These are phyloP conservation scores for Urocyon cinereoargenteus DNA, from an alignment of 2,797 vertebrate species.

Conservation along the genomic window DNA sequence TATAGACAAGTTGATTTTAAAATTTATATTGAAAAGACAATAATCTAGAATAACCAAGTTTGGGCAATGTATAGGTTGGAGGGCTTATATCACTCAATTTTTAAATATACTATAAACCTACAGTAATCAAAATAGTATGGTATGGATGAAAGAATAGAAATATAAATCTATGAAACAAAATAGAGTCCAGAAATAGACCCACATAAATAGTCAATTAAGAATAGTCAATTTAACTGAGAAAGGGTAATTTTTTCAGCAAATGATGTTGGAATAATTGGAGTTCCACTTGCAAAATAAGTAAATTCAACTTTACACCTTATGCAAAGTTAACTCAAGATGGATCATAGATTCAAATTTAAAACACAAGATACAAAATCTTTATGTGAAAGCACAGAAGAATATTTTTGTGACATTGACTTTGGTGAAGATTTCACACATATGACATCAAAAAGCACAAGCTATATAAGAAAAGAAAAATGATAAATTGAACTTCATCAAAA, in stretches of 20 bases:
- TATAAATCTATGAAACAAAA: background rate
- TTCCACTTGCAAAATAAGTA: background rate
- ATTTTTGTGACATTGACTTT: background rate
- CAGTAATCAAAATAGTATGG: background rate
- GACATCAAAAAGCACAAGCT: background rate
- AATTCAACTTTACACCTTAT: background rate
- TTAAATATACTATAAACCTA: background rate
- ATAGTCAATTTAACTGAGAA: background rate
- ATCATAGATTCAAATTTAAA: background rate
- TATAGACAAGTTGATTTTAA: background rate
- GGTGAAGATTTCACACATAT: background rate
- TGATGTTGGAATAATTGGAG: background rate
- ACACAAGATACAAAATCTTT: background rate
- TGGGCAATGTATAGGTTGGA: background rate
- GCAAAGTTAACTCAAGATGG: background rate
- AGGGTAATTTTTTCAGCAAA: background rate
- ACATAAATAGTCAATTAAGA: background rate
- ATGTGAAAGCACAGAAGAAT: background rate
- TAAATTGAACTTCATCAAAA: constrained; percentile 30
- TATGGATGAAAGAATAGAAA: background rate
- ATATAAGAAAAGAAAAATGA: background rate
- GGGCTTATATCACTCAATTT: background rate
- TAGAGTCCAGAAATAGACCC: background rate
- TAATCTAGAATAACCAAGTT: background rate
- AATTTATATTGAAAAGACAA: background rate